Evolutionary conservation across 2,888 invertebrate genomes (phyloP).

Genomic region (Leucophenga maculata): DNA sequence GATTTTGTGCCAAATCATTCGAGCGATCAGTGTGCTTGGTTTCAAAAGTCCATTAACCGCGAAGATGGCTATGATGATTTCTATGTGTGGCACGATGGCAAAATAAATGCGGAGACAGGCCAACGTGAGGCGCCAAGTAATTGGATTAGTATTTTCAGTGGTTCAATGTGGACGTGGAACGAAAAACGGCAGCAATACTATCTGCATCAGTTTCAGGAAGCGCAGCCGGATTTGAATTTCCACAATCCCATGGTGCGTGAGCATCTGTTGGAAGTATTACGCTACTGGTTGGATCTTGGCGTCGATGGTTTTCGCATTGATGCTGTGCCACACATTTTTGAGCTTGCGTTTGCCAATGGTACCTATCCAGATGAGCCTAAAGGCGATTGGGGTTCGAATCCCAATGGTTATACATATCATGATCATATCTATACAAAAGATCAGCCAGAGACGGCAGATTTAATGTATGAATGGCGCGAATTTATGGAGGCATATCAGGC

Average conservation of each 20-base stretch:
- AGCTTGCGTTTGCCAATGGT: conserved; percentile 65
- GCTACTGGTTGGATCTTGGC: conserved; percentile 83
- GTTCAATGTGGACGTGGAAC: conserved; percentile 81
- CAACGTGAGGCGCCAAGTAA: conserved; percentile 56
- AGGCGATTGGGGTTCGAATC: conserved; percentile 72
- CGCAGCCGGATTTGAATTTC: conserved; percentile 88
- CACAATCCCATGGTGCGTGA: conserved; percentile 78
- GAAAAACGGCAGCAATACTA: conserved; percentile 78
- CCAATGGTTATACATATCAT: conserved; percentile 75
- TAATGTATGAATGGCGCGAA: conserved; percentile 75
- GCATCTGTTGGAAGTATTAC: conserved; percentile 78
- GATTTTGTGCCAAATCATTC: conserved; percentile 83
- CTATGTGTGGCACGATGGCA: conserved; percentile 83
- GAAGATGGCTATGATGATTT: conserved; percentile 80
- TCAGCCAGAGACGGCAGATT: conserved; percentile 74
- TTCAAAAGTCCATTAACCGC: conserved; percentile 78
- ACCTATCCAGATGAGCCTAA: conserved; percentile 73
- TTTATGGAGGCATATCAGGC: conserved; percentile 73
- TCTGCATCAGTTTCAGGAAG: conserved; percentile 76
- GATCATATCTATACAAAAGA: conserved; percentile 79
- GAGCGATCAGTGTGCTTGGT: conserved; percentile 89
- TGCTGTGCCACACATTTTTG: conserved; percentile 76
- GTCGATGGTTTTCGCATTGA: conserved; percentile 84
- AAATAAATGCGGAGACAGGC: conserved; percentile 51
- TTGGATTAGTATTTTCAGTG: conserved; percentile 75